A percentile compares a stretch with the other conserved stretches of the same genome.
These are phyloP conservation scores for Eulithis testata DNA, from an alignment of 2,888 invertebrate genomes.

Conservation along the genomic window DNA sequence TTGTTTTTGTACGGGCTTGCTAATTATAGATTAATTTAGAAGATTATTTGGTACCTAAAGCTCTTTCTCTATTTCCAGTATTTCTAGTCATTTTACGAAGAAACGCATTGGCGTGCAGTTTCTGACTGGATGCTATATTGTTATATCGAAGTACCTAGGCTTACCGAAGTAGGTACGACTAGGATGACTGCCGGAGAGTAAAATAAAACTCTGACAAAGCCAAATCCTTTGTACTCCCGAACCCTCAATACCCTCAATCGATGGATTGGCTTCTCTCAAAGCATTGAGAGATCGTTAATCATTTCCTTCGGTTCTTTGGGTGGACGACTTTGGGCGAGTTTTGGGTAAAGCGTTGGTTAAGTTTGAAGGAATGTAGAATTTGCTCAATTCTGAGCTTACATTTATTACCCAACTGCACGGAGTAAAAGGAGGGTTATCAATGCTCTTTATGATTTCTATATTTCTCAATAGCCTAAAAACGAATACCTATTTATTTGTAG, in stretches of 20 bases:
- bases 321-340: constrained; percentile 20
- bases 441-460: too few species aligned
- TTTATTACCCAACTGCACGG: not conserved
- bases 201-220: constrained; percentile 13
- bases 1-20: too few species aligned
- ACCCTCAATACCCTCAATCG: constrained; percentile 11
- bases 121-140: too few species aligned
- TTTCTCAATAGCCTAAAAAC: too few species aligned
- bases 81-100: too few species aligned
- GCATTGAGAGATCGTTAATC: constrained; percentile 24
- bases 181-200: not conserved
- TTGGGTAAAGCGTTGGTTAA: not conserved
- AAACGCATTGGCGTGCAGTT: too few species aligned
- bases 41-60: too few species aligned
- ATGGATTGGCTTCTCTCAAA: constrained; percentile 24
- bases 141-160: too few species aligned
- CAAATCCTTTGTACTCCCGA: constrained; percentile 21
- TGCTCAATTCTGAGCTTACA: not conserved
- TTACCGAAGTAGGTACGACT: not conserved
- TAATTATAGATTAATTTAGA: too few species aligned
- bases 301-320: constrained; percentile 20
- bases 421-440: too few species aligned
- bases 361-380: not conserved
- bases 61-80: too few species aligned
- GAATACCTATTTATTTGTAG: too few species aligned